Conservation (phyloP, 53 echinoderm and acorn worm genomes). For the Hippasteria phrygiana region DNA sequence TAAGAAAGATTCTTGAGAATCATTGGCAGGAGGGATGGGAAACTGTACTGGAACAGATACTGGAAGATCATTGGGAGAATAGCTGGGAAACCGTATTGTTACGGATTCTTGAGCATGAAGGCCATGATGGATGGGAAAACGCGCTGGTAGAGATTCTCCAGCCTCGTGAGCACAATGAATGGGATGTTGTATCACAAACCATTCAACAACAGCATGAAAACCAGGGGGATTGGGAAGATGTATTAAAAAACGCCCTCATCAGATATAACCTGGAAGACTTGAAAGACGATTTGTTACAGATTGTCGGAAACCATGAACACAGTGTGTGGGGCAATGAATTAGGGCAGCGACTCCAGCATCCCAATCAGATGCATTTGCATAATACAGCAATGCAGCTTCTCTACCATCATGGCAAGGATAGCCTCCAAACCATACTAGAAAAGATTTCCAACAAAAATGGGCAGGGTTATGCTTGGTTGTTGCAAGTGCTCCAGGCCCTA, state of each 20-base stretch:
- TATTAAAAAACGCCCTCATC: neutral
- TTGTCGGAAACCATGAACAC: neutral
- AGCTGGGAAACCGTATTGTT: neutral
- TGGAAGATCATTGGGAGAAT: neutral
- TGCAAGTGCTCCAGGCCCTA: neutral
- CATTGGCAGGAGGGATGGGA: too few species aligned
- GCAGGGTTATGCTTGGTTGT: neutral
- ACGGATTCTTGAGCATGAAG: neutral
- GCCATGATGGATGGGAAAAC: neutral
- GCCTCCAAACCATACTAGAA: neutral
- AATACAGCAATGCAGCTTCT: neutral
- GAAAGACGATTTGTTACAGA: neutral
- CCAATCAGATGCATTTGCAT: neutral
- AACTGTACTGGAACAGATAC: too few species aligned
- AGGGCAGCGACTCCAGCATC: neutral
- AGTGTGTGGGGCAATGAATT: neutral
- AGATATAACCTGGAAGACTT: neutral
- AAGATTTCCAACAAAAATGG: neutral
- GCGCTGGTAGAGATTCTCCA: neutral
- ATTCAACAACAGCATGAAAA: neutral
- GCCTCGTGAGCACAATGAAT: neutral
- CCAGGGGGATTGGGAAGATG: neutral
- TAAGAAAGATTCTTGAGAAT: neutral
- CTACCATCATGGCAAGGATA: neutral
- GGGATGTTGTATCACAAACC: neutral